These are phyloP conservation scores for Pelvicachromis taeniatus DNA, from an alignment of 2,113 vertebrate species.

Conservation along the genomic window DNA sequence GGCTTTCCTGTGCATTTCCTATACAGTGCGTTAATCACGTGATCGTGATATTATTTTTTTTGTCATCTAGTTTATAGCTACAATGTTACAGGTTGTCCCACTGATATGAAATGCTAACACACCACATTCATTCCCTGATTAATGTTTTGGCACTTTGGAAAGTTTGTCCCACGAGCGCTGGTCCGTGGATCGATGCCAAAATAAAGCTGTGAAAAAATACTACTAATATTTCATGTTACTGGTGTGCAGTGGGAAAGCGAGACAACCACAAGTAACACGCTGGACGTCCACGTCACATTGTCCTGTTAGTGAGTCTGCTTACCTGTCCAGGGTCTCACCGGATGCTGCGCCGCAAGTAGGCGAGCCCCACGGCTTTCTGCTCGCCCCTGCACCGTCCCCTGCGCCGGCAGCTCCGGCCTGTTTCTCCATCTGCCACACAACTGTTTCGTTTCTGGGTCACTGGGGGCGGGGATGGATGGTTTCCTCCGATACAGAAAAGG, in stretches of 20 bases:
- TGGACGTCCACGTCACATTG: no score
- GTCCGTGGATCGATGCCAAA: not conserved
- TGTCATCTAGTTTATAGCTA: not conserved
- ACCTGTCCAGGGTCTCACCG: slow-evolving; percentile 27
- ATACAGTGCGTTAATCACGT: not conserved
- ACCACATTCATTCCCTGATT: rapidly evolving
- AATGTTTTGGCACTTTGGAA: not conserved
- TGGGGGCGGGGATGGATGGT: not conserved
- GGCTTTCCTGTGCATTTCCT: not conserved
- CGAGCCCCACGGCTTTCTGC: slow-evolving; percentile 13
- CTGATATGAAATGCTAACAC: rapidly evolving
- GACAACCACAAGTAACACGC: not conserved
- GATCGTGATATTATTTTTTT: not conserved
- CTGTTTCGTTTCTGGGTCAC: not conserved
- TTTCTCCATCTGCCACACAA: slow-evolving; percentile 31
- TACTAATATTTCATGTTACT: rapidly evolving
- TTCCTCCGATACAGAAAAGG: not conserved
- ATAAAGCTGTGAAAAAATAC: not conserved
- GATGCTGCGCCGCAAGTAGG: not conserved
- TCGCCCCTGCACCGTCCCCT: slow-evolving; percentile 24
- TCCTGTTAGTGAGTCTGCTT: not conserved
- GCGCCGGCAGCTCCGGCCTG: slow-evolving; percentile 13
- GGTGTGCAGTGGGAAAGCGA: no score
- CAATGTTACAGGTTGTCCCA: rapidly evolving
- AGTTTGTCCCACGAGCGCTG: not conserved